These are phyloP conservation scores for Drosophila ficusphila DNA, from an alignment of 1,140 invertebrate species.

Conservation along the genomic window DNA sequence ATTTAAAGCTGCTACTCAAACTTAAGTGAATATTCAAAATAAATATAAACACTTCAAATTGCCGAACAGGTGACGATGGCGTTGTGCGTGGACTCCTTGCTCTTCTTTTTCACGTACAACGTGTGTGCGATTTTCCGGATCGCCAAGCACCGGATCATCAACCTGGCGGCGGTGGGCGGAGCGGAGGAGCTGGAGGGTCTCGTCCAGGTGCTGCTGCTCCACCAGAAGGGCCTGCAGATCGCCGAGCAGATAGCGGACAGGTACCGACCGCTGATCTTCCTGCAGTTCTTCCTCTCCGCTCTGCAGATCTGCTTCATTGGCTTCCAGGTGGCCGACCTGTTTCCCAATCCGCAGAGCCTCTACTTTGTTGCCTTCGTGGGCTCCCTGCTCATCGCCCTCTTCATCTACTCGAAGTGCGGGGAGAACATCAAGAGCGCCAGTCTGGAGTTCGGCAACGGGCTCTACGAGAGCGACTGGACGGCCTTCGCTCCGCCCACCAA, in stretches of 20 bases:
- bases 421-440: constrained; percentile 69
- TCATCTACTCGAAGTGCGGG: constrained; percentile 70
- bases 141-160: constrained; percentile 54
- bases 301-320: constrained; percentile 68
- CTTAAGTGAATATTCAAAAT: too few species aligned
- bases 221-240: constrained; percentile 57
- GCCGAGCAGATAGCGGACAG: constrained; percentile 36
- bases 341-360: constrained; percentile 52
- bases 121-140: constrained; percentile 69
- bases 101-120: constrained; percentile 66
- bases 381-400: constrained; percentile 60
- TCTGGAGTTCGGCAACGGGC: constrained; percentile 47
- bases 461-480: constrained; percentile 58
- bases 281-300: constrained; percentile 63
- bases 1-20: too few species aligned
- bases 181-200: constrained; percentile 26
- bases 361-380: constrained; percentile 62
- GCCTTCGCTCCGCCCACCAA: constrained; percentile 51
- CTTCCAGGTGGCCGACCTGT: constrained; percentile 65
- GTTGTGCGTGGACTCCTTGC: constrained; percentile 61
- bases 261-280: constrained; percentile 52
- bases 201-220: constrained; percentile 46
- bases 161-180: constrained; percentile 23
- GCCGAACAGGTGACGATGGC: constrained; percentile 40
- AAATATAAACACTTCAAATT: too few species aligned